A percentile compares a stretch with the other conserved stretches of the same genome.
Conservation (phyloP, 37 sponge, comb jelly and placozoan genomes). For the Petrosia ficiformis region DNA sequence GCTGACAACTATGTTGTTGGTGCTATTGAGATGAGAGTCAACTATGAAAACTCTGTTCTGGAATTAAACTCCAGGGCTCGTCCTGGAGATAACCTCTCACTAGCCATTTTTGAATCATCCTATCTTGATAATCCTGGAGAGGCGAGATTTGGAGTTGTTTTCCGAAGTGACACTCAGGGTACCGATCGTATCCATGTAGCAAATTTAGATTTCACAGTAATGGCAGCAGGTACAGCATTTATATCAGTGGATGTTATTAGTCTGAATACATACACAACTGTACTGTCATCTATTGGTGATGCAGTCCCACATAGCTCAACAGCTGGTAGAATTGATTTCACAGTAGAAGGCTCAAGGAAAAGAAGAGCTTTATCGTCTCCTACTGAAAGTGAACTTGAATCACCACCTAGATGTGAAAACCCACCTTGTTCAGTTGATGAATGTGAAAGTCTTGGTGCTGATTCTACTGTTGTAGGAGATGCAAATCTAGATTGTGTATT, state of each 20-base stretch:
- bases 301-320: conserved; percentile 5
- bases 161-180: background rate
- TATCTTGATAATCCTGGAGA: background rate
- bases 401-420: background rate
- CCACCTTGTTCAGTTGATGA: conserved; percentile 31
- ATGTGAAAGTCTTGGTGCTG: conserved; percentile 6
- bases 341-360: background rate
- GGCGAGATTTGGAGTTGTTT: conserved; percentile 23
- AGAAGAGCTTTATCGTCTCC: background rate
- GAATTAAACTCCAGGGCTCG: background rate
- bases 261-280: conserved; percentile 10
- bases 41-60: conserved; percentile 10
- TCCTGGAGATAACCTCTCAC: background rate
- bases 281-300: conserved; percentile 27
- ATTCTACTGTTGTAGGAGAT: conserved; percentile 10
- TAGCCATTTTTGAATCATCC: conserved; percentile 7
- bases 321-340: conserved; percentile 11
- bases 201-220: conserved; percentile 12
- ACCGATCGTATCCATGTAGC: conserved; percentile 35
- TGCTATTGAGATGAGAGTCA: conserved; percentile 23
- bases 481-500: conserved; percentile 67
- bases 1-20: conserved; percentile 19
- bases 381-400: background rate
- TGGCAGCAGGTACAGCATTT: background rate
- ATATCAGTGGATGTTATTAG: conserved; percentile 16